Evolutionary conservation across 2,113 vertebrate genomes (phyloP).

Genomic region (Zosterops lateralis): DNA sequence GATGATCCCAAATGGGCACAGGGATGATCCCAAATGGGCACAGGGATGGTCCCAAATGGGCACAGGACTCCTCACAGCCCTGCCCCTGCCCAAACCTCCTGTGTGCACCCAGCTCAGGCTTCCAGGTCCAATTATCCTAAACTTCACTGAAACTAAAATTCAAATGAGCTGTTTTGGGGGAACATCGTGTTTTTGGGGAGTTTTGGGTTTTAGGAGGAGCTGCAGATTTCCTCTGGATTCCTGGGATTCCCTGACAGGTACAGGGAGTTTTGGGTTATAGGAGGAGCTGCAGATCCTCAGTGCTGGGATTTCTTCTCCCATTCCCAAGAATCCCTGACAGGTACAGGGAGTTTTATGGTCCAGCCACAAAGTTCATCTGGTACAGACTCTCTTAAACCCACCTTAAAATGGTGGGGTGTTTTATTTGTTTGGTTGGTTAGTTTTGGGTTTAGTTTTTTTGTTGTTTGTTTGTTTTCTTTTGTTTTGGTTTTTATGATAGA

Average conservation of each 20-base stretch:
- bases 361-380: not conserved
- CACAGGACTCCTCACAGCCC: not conserved
- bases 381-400: not conserved
- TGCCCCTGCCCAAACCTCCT: rapidly evolving
- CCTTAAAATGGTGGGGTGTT: not conserved
- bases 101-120: rapidly evolving
- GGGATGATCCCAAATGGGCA: not conserved
- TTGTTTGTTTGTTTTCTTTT: too few relatives aligned
- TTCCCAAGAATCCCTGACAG: not conserved
- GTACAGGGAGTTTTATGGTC: not conserved
- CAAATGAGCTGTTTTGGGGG: not conserved
- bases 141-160: not conserved
- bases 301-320: not conserved
- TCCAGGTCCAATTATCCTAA: not conserved
- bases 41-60: not conserved
- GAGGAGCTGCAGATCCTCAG: not conserved
- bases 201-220: not conserved
- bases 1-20: not conserved
- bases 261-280: not conserved
- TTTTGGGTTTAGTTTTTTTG: too few relatives aligned
- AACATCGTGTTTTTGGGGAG: too few relatives aligned
- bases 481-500: too few relatives aligned
- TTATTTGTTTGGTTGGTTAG: too few relatives aligned
- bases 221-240: not conserved
- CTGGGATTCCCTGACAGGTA: not conserved